phyloP scores from a whole-genome alignment of 2,888 invertebrate genomes.

The Cheilosia grossa region DNA sequence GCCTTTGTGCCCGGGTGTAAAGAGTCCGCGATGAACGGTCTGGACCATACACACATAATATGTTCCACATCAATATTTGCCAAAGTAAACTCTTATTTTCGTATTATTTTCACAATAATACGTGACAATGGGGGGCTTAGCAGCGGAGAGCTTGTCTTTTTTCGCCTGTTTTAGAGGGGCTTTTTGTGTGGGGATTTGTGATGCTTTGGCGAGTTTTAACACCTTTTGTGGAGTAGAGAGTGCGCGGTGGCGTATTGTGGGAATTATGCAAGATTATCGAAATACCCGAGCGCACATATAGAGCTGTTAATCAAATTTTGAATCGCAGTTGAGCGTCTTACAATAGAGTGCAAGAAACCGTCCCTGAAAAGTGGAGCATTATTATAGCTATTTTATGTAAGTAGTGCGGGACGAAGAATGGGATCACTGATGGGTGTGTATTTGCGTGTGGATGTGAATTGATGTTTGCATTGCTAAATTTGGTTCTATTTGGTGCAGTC shows the following conservation, averaged over 20 bases:
- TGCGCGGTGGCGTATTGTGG: not conserved
- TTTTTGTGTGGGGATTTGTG: constrained; percentile 39
- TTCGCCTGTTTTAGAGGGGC: constrained; percentile 55
- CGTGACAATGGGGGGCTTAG: constrained; percentile 57
- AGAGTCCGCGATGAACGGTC: constrained; percentile 5
- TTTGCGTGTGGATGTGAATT: too few relatives aligned
- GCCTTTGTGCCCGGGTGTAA: constrained; percentile 66
- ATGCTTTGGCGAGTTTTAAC: constrained; percentile 66
- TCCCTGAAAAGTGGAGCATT: constrained; percentile 5
- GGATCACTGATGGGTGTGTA: not conserved
- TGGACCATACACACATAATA: not conserved
- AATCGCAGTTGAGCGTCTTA: constrained; percentile 3
- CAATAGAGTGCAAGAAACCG: not conserved
- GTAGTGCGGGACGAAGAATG: constrained; percentile 15
- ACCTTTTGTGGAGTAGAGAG: constrained; percentile 39
- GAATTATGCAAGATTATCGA: constrained; percentile 34
- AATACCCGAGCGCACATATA: not conserved
- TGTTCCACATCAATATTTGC: constrained; percentile 39
- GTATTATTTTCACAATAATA: constrained; percentile 69
- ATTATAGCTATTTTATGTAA: not conserved
- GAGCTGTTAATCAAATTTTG: constrained; percentile 26
- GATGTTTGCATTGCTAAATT: too few relatives aligned
- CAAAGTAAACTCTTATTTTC: constrained; percentile 53
- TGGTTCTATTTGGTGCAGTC: too few relatives aligned
- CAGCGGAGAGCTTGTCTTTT: constrained; percentile 29